Conservation (phyloP, 2,888 invertebrate species). For the Biston betularia region DNA sequence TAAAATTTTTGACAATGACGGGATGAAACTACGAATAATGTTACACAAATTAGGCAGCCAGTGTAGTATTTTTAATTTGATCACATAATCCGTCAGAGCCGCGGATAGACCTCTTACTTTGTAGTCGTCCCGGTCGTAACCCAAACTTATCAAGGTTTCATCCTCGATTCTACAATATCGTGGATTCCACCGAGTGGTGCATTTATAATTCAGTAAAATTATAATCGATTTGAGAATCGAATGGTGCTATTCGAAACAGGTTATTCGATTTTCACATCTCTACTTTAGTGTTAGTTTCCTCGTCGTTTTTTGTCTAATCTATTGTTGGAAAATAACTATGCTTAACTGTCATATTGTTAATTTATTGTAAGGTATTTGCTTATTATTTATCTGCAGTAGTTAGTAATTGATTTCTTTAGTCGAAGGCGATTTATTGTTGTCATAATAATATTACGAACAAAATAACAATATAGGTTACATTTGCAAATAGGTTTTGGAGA, state of each 20-base stretch:
- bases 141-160: too few species aligned
- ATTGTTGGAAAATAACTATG: slow-evolving; percentile 29
- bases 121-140: too few species aligned
- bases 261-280: slow-evolving; percentile 7
- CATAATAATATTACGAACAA: not conserved
- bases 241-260: slow-evolving; percentile 1
- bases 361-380: slow-evolving; percentile 18
- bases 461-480: not conserved
- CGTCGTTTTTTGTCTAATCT: slow-evolving; percentile 34
- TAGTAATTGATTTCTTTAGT: slow-evolving; percentile 26
- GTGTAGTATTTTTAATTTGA: too few species aligned
- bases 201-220: too few species aligned
- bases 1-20: too few species aligned
- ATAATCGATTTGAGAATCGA: not conserved
- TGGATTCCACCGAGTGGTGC: too few species aligned
- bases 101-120: too few species aligned
- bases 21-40: too few species aligned
- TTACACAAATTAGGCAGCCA: too few species aligned
- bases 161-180: too few species aligned
- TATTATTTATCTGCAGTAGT: slow-evolving; percentile 11
- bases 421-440: slow-evolving; percentile 10
- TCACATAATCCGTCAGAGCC: too few species aligned
- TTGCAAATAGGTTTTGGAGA: too few species aligned
- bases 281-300: slow-evolving; percentile 29
- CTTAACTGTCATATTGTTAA: slow-evolving; percentile 19